Evolutionary conservation across 2,113 vertebrate genomes (phyloP), one percentile per base, ranked within the genome.

Genomic region (Lanius ludovicianus): DNA sequence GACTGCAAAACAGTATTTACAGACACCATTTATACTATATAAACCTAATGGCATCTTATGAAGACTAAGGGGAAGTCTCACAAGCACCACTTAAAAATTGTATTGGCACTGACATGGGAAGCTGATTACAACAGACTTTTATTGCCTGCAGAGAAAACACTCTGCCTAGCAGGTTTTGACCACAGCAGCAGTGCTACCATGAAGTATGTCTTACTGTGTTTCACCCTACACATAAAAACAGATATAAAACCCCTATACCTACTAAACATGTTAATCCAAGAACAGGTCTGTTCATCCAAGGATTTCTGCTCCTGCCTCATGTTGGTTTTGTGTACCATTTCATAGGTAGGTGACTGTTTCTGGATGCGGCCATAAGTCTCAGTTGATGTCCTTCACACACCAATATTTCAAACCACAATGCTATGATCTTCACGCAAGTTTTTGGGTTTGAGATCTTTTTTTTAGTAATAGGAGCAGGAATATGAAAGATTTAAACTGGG

Each of bases 1-100:
- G 99, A 98, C 98, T 90, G 79, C 75, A 95, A 49, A 85, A 10
- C 59, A 94, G 95, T 74, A 95, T 65, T 93, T 91, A 96, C 63
- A 97, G 92, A 80, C 89, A 97, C 93, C 70, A 74, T 62, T 92
- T 88, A 86, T 35, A 83, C 90, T n/a, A 70, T 22, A 93, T 65
- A 91, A 75, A 42, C 90, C 84, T 88, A 82, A 89, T 10, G 37
- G 60, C 76, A 96, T 60, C 86, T 93, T 53, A 90, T 12, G 41
- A 91, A 92, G 70, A 73, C 20, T 49, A 62, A 50, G 16, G 5
- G 17, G 23, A 39, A 87, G 28, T 59, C 41, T 89, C 63, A 53
- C 59, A 77, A 67, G 71, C 27, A 53, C 6, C 37, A 23, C 47
- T 86, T 59, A 21, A 62, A 73, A 65, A 30, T 1, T 37, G 19